Evolutionary conservation across 2,797 vertebrate species (phyloP).

Genomic region (Clarias pachynema): DNA sequence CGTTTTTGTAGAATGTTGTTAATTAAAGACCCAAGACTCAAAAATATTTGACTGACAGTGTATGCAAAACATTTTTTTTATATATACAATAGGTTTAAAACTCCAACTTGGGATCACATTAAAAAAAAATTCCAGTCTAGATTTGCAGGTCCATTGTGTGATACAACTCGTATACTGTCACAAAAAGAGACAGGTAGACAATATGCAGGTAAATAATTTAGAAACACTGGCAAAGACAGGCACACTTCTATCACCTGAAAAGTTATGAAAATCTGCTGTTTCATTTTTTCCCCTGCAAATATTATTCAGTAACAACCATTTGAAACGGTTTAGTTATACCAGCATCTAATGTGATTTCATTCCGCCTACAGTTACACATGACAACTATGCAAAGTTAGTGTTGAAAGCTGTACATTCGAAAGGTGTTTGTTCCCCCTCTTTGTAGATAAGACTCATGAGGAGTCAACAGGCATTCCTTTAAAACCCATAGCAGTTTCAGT

Average conservation of each 20-base stretch:
- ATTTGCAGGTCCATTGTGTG: background rate
- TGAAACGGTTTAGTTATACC: background rate
- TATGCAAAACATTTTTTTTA: background rate
- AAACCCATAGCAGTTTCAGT: background rate
- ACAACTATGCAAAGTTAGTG: background rate
- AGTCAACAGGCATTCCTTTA: background rate
- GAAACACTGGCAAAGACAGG: background rate
- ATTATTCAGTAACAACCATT: background rate
- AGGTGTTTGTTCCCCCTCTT: no score
- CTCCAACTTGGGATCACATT: background rate
- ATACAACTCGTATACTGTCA: background rate
- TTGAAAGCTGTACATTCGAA: background rate
- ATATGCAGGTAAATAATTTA: background rate
- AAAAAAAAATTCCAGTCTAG: background rate
- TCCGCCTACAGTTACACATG: background rate
- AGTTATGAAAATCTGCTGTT: background rate
- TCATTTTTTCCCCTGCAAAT: background rate
- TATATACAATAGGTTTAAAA: background rate
- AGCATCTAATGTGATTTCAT: background rate
- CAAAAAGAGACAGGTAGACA: background rate
- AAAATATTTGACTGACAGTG: background rate
- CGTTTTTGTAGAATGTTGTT: background rate
- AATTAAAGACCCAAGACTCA: background rate
- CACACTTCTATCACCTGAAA: background rate
- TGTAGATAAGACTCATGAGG: background rate